Evolutionary conservation across 37 sponge, comb jelly and placozoan genomes (phyloP).

Genomic region (Aplysina aerophoba): DNA sequence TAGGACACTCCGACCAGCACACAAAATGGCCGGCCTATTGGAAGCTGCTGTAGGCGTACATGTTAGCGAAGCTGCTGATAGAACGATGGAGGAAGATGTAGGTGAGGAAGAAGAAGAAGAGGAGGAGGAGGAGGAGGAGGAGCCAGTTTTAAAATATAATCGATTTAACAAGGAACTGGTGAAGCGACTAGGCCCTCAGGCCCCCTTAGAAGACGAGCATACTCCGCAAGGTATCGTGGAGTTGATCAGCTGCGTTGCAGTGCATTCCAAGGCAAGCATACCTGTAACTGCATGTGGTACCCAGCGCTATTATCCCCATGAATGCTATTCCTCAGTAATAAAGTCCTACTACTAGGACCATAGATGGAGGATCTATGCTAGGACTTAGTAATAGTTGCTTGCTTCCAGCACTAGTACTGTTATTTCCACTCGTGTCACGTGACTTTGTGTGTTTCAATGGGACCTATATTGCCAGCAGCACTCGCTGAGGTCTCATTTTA

Average conservation of each 20-base stretch:
- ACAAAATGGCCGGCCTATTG: not conserved
- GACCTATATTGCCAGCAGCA: too few relatives aligned
- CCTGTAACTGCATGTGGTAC: not conserved
- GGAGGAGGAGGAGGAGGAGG: slow-evolving; percentile 74
- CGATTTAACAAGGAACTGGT: slow-evolving; percentile 76
- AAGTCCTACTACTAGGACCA: too few relatives aligned
- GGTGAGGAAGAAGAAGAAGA: slow-evolving; percentile 37
- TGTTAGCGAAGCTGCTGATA: not conserved
- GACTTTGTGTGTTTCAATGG: too few relatives aligned
- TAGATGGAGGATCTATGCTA: too few relatives aligned
- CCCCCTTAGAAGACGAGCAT: not conserved
- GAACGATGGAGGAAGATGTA: not conserved
- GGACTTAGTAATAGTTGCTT: too few relatives aligned
- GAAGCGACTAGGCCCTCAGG: slow-evolving; percentile 34
- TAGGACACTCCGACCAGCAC: too few relatives aligned
- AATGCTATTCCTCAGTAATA: too few relatives aligned
- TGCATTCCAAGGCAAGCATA: slow-evolving; percentile 87
- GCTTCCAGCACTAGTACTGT: too few relatives aligned
- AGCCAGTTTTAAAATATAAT: slow-evolving; percentile 85
- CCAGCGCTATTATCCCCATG: too few relatives aligned
- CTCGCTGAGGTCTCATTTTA: too few relatives aligned
- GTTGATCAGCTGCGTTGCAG: slow-evolving; percentile 80
- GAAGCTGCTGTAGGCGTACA: not conserved
- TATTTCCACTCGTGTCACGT: too few relatives aligned
- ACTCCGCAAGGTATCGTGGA: slow-evolving; percentile 8